Evolutionary conservation across 2,888 invertebrate genomes (phyloP).

Genomic region (Podabrus alpinus): DNA sequence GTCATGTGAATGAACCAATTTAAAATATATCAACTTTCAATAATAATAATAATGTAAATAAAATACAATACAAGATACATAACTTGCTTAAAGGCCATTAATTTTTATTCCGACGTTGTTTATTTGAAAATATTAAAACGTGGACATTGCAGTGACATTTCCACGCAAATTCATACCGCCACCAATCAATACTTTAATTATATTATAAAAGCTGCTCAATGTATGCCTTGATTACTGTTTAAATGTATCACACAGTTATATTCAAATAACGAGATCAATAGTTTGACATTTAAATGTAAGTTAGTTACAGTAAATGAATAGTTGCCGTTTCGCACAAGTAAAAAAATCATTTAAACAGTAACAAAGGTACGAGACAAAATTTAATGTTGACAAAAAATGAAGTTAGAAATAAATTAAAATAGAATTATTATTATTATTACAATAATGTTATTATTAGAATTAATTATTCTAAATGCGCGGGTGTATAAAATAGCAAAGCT

Average conservation of each 20-base stretch:
- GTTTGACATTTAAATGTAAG: background rate
- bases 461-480: conserved; percentile 25
- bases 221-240: conserved; percentile 19
- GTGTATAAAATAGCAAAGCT: conserved; percentile 39
- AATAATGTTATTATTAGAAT: conserved; percentile 1
- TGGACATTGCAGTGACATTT: background rate
- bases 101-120: conserved; percentile 4
- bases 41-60: conserved; percentile 47
- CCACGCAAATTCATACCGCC: conserved; percentile 26
- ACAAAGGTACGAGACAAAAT: conserved; percentile 10
- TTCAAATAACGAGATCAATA: conserved; percentile 5
- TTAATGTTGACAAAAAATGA: conserved; percentile 7
- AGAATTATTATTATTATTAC: conserved; percentile 16
- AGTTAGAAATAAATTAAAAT: conserved; percentile 21
- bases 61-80: conserved; percentile 53
- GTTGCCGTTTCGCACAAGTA: conserved; percentile 1
- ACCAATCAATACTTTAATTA: conserved; percentile 26
- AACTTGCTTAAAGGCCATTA: conserved; percentile 50
- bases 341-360: conserved; percentile 21
- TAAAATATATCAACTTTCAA: conserved; percentile 48
- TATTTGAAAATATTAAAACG: background rate
- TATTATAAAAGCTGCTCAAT: conserved; percentile 30
- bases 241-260: conserved; percentile 14
- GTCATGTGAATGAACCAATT: conserved; percentile 38
- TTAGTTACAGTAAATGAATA: background rate